phyloP scores from a whole-genome alignment of 2,888 invertebrate species.

The Trissonchulus sp. region DNA sequence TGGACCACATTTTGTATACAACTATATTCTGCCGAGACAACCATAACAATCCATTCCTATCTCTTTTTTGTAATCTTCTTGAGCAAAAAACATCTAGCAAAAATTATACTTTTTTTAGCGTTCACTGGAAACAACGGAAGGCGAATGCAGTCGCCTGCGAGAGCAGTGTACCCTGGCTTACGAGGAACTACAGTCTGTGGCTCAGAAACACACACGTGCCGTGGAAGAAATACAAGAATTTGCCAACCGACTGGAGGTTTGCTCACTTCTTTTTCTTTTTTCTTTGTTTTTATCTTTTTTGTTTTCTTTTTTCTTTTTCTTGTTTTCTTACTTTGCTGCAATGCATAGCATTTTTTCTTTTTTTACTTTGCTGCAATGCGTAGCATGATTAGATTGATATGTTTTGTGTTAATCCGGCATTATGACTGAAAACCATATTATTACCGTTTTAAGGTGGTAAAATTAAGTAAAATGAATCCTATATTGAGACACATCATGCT shows the following conservation, averaged over 20 bases:
- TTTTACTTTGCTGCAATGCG: no score
- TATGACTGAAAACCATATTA: no score
- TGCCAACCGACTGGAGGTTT: conserved; percentile 5
- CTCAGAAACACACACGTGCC: conserved; percentile 53
- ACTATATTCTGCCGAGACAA: no score
- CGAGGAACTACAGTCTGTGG: conserved; percentile 61
- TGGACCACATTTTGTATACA: no score
- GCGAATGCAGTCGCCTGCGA: conserved; percentile 64
- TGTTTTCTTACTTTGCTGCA: not conserved
- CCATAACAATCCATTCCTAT: no score
- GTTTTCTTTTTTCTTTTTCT: not conserved
- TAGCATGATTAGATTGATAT: no score
- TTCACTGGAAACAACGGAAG: conserved; percentile 63
- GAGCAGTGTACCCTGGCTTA: conserved; percentile 60
- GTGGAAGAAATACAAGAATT: conserved; percentile 47
- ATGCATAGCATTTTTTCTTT: not conserved
- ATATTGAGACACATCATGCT: no score
- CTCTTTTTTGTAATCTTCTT: no score
- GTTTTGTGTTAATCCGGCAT: no score
- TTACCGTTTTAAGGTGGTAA: no score
- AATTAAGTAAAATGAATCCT: no score
- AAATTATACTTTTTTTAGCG: conserved; percentile 48
- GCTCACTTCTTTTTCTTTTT: not conserved
- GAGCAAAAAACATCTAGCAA: no score
- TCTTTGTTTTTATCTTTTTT: not conserved